Conservation (phyloP, 2,888 invertebrate genomes). For the Eretmocerus hayati region DNA sequence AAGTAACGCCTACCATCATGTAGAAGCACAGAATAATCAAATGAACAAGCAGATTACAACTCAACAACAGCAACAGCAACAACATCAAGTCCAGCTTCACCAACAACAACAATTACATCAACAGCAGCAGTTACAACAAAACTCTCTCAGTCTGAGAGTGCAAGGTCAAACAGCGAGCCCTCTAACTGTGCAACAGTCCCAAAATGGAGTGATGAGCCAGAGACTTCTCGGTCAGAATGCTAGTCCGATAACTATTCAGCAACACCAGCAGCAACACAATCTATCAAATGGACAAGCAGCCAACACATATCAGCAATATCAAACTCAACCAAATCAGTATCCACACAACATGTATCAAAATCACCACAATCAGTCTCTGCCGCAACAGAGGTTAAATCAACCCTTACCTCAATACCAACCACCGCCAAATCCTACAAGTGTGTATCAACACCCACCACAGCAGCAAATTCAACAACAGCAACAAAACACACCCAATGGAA, state of each 20-base stretch:
- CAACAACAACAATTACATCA: too few relatives aligned
- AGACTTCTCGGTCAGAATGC: conserved; percentile 35
- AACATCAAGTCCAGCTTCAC: too few relatives aligned
- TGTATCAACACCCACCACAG: conserved; percentile 36
- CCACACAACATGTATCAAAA: conserved; percentile 31
- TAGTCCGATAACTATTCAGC: conserved; percentile 42
- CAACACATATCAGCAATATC: conserved; percentile 37
- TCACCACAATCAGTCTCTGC: conserved; percentile 35
- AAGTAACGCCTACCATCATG: conserved; percentile 38
- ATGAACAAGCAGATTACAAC: conserved; percentile 40
- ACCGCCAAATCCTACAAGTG: conserved; percentile 40
- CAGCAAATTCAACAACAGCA: conserved; percentile 35
- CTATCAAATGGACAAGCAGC: conserved; percentile 33
- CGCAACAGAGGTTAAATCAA: conserved; percentile 36
- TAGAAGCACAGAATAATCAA: conserved; percentile 44
- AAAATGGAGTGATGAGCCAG: conserved; percentile 34
- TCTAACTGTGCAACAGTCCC: conserved; percentile 37
- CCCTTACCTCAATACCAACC: conserved; percentile 45
- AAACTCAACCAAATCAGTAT: conserved; percentile 30
- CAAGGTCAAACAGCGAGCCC: conserved; percentile 39
- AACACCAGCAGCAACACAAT: conserved; percentile 32
- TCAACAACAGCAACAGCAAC: too few relatives aligned
- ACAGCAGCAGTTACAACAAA: conserved; percentile 38
- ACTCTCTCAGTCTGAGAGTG: conserved; percentile 33
- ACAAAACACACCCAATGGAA: conserved; percentile 27